These are phyloP conservation scores for Ambastaia sidthimunki DNA, from an alignment of 2,797 vertebrate genomes.

Conservation along the genomic window DNA sequence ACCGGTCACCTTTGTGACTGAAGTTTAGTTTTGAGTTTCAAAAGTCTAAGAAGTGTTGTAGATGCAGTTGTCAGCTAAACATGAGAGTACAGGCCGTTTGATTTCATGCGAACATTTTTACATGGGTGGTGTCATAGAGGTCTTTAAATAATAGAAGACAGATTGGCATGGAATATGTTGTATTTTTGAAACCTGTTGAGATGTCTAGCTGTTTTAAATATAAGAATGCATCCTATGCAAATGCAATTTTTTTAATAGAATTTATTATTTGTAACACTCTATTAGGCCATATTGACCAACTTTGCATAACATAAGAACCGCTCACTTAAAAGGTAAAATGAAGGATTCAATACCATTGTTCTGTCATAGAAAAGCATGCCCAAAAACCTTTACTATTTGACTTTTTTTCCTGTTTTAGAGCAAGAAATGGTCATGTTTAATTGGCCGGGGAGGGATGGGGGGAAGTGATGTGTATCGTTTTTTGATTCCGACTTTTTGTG, in stretches of 20 bases:
- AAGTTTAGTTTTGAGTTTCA: slow-evolving; percentile 17
- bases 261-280: neutral
- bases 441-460: neutral
- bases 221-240: neutral
- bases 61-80: slow-evolving; percentile 15
- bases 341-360: neutral
- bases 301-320: too few relatives aligned
- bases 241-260: neutral
- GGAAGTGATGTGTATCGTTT: neutral
- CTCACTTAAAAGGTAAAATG: neutral
- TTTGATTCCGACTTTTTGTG: slow-evolving; percentile 2
- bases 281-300: neutral
- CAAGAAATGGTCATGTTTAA: neutral
- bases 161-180: neutral
- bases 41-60: neutral
- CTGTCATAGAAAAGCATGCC: neutral
- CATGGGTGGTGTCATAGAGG: neutral
- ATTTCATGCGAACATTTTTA: slow-evolving; percentile 13
- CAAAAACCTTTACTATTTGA: neutral
- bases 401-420: neutral
- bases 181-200: neutral
- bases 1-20: slow-evolving; percentile 2
- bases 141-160: neutral
- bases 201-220: neutral
- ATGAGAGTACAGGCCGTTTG: neutral